Base-by-base conservation (phyloP, 2,888 invertebrate species). In the Bombylius discolor region DNA sequence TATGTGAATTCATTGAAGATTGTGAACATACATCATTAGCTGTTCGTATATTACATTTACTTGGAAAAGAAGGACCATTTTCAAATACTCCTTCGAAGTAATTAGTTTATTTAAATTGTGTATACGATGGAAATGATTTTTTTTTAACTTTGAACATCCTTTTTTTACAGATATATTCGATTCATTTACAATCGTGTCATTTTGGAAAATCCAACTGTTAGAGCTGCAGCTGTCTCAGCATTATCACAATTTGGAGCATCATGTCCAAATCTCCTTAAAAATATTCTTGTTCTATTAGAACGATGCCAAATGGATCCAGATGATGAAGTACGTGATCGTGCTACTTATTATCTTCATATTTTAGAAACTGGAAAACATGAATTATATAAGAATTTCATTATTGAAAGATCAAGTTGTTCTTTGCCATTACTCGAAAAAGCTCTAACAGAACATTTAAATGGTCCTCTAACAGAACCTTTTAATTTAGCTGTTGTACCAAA, bases 1-100 rank as follows among this genome's bases (percentile, higher is more conserved):
- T 99, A 5, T 99, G 99, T 68, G 99, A 99, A 74, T 99, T 99
- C 67, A 99, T 99, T 63, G 99, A 99, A 70, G 99, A 99, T 73
- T 99, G 99, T 69, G 99, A 99, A 67, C 98, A 99, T 71, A 89
- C 92, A 0, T 91, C 92, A 56, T 79, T 99, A 62, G 97, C 98
- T 5, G 98, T 98, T 0, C 81, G 95, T 36, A 98, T 99, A 63
- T 78, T 99, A 47, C 95, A 99, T 77, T 78, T 99, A 55, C 77
- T 99, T 1, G 99, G 99, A 1, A 87, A 92, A 59, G 99, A 99
- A 76, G 99, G 98, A 0, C 98, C 99, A 0, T 87, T 90, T 62
- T 94, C 98, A 0, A 89, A 89, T 64, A 90, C 91, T 62, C 98
- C 99, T 0, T 91, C 94, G 0, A 79, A 81, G 72, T 81, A 66